Base-by-base conservation (phyloP, 2,113 vertebrate species). In the Muntiacus reevesi region DNA sequence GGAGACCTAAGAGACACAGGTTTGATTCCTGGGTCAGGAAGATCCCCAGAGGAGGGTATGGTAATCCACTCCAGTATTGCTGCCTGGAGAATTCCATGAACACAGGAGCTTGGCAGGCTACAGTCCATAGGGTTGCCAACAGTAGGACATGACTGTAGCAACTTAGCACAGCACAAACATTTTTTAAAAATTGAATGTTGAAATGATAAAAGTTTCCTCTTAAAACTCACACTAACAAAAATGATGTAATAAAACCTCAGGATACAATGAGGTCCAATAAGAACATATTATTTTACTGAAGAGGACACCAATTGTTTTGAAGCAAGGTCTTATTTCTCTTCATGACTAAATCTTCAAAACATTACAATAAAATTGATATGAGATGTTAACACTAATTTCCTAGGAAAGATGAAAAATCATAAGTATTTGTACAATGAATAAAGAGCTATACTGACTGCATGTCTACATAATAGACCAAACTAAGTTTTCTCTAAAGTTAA, bases 161-260 rank as follows among this genome's bases (percentile, higher is more conserved):
- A 43, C 36, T 76, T 6, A 76, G 36, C 36, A 25, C 71, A 74
- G 21, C 19, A 25, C 21, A 27, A 76, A 14, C 25, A 76, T 27
- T 76, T 27, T 76, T 89, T 91, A 47, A 82, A 96, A 76, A 82
- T 55, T n/a, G 43, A 64, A 45, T 33, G 45, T 45, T 36, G 6
- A 59, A 59, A 89, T 89, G 74, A 67, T 78, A 8, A 87, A 47
- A 47, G 36, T 79, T 91, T 96, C 30, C 25, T 83, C 57, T 83
- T 82, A 90, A 97, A 91, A 96, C 43, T 60, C 21, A 96, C 12
- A 83, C 76, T 92, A 36, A 64, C 50, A 81, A 28, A 71, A 91
- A 57, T 30, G 74, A 94, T n/a, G n/a, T 47, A 62, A 6, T 52
- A 82, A 86, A 71, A 81, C 54, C 45, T 19, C 2, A 59, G 27